These are phyloP conservation scores for Butorides virescens DNA, from an alignment of 2,113 vertebrate species.

Conservation along the genomic window DNA sequence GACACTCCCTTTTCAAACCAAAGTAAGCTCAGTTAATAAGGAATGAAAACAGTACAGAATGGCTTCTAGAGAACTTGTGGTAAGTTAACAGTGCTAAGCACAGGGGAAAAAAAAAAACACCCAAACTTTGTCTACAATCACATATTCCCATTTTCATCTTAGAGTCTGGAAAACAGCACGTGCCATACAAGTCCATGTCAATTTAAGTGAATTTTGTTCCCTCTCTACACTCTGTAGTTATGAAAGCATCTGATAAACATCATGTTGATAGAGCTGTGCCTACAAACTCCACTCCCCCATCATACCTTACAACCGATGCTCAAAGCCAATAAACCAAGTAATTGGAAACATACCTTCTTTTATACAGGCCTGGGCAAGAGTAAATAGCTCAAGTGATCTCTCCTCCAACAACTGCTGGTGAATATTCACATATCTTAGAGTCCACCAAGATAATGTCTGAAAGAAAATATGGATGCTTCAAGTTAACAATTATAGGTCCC, in stretches of 20 bases:
- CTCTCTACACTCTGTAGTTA: neutral
- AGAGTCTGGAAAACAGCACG: neutral
- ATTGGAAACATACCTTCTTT: constrained; percentile 77
- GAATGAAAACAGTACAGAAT: neutral
- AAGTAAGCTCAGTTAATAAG: neutral
- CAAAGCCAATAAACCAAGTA: neutral
- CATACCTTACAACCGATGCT: neutral
- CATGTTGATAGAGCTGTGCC: neutral
- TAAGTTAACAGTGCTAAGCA: neutral
- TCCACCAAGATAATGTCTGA: constrained; percentile 93
- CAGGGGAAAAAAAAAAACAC: neutral
- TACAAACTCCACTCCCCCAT: neutral
- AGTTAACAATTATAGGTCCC: neutral
- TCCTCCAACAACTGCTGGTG: constrained; percentile 94
- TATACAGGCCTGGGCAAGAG: constrained; percentile 77
- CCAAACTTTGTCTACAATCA: neutral
- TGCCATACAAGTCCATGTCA: neutral
- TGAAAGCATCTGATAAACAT: neutral
- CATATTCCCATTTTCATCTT: neutral
- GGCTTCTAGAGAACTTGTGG: neutral
- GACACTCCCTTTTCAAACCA: neutral
- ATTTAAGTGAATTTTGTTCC: neutral
- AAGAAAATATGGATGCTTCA: neutral
- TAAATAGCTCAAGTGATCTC: constrained; percentile 84
- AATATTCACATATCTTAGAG: constrained; percentile 83